These are phyloP conservation scores for Sceloporus undulatus DNA, from an alignment of 2,113 vertebrate species.

Conservation along the genomic window DNA sequence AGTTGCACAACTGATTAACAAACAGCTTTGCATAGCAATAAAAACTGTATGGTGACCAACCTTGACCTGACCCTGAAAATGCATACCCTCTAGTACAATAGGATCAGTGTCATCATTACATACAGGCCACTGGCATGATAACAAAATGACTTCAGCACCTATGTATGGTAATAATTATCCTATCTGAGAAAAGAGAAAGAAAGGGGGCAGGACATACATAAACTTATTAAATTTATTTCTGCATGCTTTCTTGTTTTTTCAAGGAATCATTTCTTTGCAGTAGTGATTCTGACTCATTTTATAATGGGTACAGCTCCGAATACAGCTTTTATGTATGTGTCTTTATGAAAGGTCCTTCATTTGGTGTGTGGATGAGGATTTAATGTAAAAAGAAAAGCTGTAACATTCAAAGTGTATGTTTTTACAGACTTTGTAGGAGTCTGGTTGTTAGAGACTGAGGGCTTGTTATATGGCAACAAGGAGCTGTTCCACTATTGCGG, in stretches of 20 bases:
- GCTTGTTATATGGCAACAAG: not conserved
- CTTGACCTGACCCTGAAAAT: not conserved
- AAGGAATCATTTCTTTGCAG: conserved; percentile 27
- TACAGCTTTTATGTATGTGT: conserved; percentile 24
- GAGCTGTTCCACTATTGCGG: not conserved
- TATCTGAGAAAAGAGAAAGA: not conserved
- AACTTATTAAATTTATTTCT: conserved; percentile 31
- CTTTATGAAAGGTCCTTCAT: conserved; percentile 3
- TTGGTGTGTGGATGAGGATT: conserved; percentile 7
- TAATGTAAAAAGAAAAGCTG: conserved; percentile 12
- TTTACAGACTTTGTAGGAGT: conserved; percentile 8
- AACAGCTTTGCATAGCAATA: too few species aligned
- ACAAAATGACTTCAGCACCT: not conserved
- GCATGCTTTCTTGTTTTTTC: conserved; percentile 26
- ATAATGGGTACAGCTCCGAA: conserved; percentile 18
- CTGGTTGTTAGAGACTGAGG: not conserved
- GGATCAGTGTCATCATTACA: too few species aligned
- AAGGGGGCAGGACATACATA: too few species aligned
- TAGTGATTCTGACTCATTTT: conserved; percentile 48
- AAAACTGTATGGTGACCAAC: not conserved
- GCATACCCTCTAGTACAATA: too few species aligned
- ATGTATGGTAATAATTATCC: not conserved
- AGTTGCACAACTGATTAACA: too few species aligned
- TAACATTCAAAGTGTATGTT: not conserved
- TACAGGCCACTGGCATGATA: not conserved